phyloP scores from a whole-genome alignment of 2,888 invertebrate species.

The Phaedon cochleariae region DNA sequence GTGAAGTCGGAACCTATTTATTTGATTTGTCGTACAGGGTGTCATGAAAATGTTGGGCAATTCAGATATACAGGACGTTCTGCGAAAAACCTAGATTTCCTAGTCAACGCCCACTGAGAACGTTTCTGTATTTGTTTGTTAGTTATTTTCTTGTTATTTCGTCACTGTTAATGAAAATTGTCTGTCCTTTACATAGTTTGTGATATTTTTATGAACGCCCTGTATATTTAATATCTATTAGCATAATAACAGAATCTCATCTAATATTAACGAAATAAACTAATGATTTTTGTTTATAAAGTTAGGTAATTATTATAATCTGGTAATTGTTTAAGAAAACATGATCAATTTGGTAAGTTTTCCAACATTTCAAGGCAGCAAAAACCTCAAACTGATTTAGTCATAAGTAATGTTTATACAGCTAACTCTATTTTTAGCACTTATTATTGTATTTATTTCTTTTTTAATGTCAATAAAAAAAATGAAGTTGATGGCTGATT shows the following conservation, averaged over 20 bases:
- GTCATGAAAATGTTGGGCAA: constrained; percentile 29
- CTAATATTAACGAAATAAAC: constrained; percentile 43
- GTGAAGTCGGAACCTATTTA: constrained; percentile 42
- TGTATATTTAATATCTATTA: constrained; percentile 36
- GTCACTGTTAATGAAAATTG: constrained; percentile 13
- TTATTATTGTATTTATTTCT: constrained; percentile 48
- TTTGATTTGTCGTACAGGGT: constrained; percentile 32
- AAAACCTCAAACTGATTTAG: constrained; percentile 36
- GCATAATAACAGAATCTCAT: constrained; percentile 46
- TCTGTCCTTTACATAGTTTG: constrained; percentile 26
- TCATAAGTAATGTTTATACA: constrained; percentile 37
- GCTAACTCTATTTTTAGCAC: constrained; percentile 48
- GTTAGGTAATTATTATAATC: constrained; percentile 10
- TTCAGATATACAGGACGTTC: constrained; percentile 14
- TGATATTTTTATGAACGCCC: constrained; percentile 37
- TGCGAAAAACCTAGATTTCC: constrained; percentile 1
- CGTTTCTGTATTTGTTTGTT: constrained; percentile 9
- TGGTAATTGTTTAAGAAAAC: constrained; percentile 13
- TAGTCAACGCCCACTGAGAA: constrained; percentile 6
- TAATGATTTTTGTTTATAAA: constrained; percentile 33
- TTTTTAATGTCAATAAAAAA: constrained; percentile 51
- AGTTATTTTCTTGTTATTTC: constrained; percentile 6
- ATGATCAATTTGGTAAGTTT: constrained; percentile 8
- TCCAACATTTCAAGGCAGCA: constrained; percentile 33
- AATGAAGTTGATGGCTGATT: constrained; percentile 17